These are phyloP conservation scores for Drosophila ercepeae DNA, from an alignment of 1,140 invertebrate genomes.

Conservation along the genomic window DNA sequence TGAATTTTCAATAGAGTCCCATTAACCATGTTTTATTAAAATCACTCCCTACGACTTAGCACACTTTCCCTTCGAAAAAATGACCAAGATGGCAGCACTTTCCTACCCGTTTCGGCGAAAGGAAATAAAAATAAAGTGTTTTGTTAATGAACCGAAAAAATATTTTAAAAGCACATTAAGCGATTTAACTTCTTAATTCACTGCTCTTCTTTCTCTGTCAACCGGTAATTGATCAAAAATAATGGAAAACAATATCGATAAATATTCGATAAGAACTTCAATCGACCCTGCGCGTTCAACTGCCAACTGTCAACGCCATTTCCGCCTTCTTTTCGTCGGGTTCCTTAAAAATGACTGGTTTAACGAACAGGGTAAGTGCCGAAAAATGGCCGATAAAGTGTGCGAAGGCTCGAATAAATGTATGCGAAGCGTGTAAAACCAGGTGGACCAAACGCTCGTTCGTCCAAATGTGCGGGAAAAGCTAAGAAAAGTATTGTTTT, in stretches of 20 bases:
- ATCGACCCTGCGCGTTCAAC: slow-evolving; percentile 61
- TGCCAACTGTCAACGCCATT: slow-evolving; percentile 64
- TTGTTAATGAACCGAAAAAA: no score
- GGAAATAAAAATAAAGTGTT: no score
- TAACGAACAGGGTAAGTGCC: slow-evolving; percentile 86
- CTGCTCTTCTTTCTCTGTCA: no score
- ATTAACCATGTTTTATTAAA: no score
- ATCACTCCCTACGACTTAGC: no score
- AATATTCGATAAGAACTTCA: slow-evolving; percentile 5
- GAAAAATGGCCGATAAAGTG: slow-evolving; percentile 40
- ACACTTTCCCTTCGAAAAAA: no score
- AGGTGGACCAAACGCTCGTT: background rate
- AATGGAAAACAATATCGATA: background rate
- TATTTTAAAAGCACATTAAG: no score
- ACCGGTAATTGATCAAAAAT: background rate
- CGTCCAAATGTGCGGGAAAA: slow-evolving; percentile 2
- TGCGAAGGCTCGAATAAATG: slow-evolving; percentile 33
- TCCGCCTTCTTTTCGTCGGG: slow-evolving; percentile 86
- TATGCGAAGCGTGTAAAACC: slow-evolving; percentile 20
- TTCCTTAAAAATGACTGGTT: slow-evolving; percentile 88
- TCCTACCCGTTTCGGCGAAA: no score
- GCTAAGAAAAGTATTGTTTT: slow-evolving; percentile 9
- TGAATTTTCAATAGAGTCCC: no score
- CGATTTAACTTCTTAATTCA: no score
- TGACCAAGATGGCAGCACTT: no score